Percentiles rank a stretch among this genome's conserved stretches.
Evolutionary conservation across 1,140 invertebrate species (phyloP).

Genomic region (Drosophila bocki): DNA sequence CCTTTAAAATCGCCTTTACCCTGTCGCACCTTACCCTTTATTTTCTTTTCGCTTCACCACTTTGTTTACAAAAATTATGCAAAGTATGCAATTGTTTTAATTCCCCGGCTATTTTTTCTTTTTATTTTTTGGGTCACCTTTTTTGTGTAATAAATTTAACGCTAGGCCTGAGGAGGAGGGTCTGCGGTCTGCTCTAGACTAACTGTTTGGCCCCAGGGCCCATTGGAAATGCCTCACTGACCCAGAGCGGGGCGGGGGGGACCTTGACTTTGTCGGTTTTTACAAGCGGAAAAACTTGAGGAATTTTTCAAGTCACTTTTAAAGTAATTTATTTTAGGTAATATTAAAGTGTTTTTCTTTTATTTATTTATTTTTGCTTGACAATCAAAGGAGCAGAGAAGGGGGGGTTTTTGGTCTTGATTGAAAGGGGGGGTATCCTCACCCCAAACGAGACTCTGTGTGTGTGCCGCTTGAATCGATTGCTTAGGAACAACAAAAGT

Average conservation of each 20-base stretch:
- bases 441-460: conserved; percentile 13
- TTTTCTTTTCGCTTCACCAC: conserved; percentile 31
- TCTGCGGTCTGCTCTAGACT: conserved; percentile 21
- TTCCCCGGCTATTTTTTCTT: conserved; percentile 31
- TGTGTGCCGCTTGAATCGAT: conserved; percentile 73
- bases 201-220: conserved; percentile 37
- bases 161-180: conserved; percentile 41
- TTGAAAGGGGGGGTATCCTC: not conserved
- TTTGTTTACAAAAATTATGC: conserved; percentile 80
- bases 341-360: not conserved
- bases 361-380: not conserved
- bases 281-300: not conserved
- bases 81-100: conserved; percentile 79
- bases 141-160: conserved; percentile 76
- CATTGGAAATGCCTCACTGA: conserved; percentile 49
- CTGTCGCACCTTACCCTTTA: not conserved
- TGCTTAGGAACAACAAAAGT: conserved; percentile 73
- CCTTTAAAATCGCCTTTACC: not conserved
- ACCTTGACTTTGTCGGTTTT: conserved; percentile 16
- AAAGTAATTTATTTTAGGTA: not conserved
- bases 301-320: not conserved
- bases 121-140: conserved; percentile 45
- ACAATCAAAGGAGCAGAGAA: conserved; percentile 15
- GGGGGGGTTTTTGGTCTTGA: not conserved
- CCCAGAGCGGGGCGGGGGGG: conserved; percentile 13